Evolutionary conservation across 1,140 invertebrate genomes (phyloP).

Genomic region (Acromyrmex echinatior): DNA sequence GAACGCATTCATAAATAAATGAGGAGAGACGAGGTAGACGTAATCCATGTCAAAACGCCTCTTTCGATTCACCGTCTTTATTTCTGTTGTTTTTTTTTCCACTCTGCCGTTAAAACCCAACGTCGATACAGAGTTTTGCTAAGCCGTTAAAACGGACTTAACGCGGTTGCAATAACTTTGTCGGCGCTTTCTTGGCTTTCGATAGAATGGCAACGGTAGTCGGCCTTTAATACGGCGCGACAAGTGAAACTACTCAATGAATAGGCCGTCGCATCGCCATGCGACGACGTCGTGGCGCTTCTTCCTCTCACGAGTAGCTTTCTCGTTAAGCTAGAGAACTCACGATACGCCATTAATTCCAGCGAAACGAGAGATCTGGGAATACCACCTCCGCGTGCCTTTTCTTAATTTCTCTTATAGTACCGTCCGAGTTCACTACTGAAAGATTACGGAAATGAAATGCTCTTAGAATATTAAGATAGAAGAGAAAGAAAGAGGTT

Average conservation of each 20-base stretch:
- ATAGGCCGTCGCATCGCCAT: slow-evolving; percentile 36
- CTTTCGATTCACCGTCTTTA: slow-evolving; percentile 9
- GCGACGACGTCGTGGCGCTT: slow-evolving; percentile 20
- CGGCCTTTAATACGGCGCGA: slow-evolving; percentile 51
- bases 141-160: slow-evolving; percentile 40
- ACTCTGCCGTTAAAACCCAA: neutral
- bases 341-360: slow-evolving; percentile 51
- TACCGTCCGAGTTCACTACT: no score
- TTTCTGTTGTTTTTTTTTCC: neutral
- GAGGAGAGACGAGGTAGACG: neutral
- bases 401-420: slow-evolving; percentile 4
- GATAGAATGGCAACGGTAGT: neutral
- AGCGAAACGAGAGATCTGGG: slow-evolving; percentile 38
- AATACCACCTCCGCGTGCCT: neutral
- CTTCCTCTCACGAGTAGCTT: slow-evolving; percentile 23
- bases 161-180: slow-evolving; percentile 4
- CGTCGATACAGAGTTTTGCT: neutral
- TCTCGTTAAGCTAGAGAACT: slow-evolving; percentile 70
- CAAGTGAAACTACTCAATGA: slow-evolving; percentile 60
- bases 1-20: slow-evolving; percentile 23
- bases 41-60: neutral
- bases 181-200: slow-evolving; percentile 29
- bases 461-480: neutral
- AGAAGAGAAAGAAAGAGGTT: neutral
- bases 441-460: slow-evolving; percentile 1